Evolutionary conservation across 2,113 vertebrate genomes (phyloP).

Genomic region (Anoura caudifer): DNA sequence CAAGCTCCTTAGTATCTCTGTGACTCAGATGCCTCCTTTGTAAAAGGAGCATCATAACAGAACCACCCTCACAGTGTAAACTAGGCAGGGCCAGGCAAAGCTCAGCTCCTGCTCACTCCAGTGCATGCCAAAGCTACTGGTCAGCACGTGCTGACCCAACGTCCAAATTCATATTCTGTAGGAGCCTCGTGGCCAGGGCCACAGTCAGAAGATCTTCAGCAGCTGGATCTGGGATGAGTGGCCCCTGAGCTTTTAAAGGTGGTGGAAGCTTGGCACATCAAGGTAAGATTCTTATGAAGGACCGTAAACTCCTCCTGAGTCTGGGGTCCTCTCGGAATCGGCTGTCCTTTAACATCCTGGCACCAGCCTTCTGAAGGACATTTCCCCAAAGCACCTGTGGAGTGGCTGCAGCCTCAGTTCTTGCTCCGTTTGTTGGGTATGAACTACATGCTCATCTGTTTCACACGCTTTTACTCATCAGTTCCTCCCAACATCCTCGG

Average conservation of each 20-base stretch:
- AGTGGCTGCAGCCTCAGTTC: not conserved
- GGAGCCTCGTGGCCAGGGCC: not conserved
- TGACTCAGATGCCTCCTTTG: not conserved
- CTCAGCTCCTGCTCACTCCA: not conserved
- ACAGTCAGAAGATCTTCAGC: not conserved
- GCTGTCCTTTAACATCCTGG: not conserved
- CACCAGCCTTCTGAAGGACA: not conserved
- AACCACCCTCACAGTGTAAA: not conserved
- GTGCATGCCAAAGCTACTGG: not conserved
- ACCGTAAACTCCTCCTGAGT: not conserved
- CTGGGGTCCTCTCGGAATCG: not conserved
- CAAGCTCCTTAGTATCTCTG: not conserved
- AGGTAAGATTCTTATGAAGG: not conserved
- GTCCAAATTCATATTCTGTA: not conserved
- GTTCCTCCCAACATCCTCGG: not conserved
- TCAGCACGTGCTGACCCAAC: accelerated
- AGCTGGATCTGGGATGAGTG: not conserved
- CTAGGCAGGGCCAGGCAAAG: not conserved
- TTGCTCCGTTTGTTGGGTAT: not conserved
- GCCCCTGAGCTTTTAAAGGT: not conserved
- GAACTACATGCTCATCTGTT: not conserved
- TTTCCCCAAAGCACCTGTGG: accelerated
- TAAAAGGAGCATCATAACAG: not conserved
- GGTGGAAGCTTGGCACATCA: not conserved
- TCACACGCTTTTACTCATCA: not conserved